Evolutionary conservation across 2,797 vertebrate species (phyloP).

Genomic region (Poecilia velifera): DNA sequence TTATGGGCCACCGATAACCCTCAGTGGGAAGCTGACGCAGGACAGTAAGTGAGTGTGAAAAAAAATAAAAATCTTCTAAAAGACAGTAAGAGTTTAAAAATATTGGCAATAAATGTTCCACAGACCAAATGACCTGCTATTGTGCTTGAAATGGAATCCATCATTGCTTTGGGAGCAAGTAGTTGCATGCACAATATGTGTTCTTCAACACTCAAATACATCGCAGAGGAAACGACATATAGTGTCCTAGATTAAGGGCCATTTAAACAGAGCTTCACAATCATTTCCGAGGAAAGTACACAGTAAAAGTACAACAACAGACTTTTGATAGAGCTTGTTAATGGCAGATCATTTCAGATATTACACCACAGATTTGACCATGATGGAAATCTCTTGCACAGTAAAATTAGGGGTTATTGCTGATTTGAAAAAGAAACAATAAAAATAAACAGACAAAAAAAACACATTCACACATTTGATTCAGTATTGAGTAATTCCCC

Average conservation of each 20-base stretch:
- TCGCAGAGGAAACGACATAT: slow-evolving; percentile 61
- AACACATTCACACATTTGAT: slow-evolving; percentile 69
- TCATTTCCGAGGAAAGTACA: slow-evolving; percentile 75
- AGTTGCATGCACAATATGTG: slow-evolving; percentile 64
- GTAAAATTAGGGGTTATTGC: slow-evolving; percentile 82
- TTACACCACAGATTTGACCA: slow-evolving; percentile 71
- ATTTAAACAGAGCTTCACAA: slow-evolving; percentile 75
- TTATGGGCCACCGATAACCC: slow-evolving; percentile 63
- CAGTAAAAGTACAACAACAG: slow-evolving; percentile 72
- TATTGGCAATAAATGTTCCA: slow-evolving; percentile 37
- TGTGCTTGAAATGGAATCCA: slow-evolving; percentile 78
- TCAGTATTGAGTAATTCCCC: slow-evolving; percentile 47
- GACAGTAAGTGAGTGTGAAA: slow-evolving; percentile 35
- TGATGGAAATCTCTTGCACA: slow-evolving; percentile 66
- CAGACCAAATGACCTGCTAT: slow-evolving; percentile 67
- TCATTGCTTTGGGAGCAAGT: slow-evolving; percentile 51
- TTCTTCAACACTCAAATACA: slow-evolving; percentile 60
- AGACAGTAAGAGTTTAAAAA: slow-evolving; percentile 21
- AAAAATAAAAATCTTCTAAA: slow-evolving; percentile 29
- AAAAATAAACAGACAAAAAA: slow-evolving; percentile 41
- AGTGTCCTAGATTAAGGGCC: slow-evolving; percentile 62
- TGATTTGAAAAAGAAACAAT: slow-evolving; percentile 74
- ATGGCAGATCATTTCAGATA: slow-evolving; percentile 59
- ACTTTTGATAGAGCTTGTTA: slow-evolving; percentile 71
- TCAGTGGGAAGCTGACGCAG: slow-evolving; percentile 53